phyloP scores from a whole-genome alignment of 2,797 vertebrate genomes.

The Peromyscus melanophrys region DNA sequence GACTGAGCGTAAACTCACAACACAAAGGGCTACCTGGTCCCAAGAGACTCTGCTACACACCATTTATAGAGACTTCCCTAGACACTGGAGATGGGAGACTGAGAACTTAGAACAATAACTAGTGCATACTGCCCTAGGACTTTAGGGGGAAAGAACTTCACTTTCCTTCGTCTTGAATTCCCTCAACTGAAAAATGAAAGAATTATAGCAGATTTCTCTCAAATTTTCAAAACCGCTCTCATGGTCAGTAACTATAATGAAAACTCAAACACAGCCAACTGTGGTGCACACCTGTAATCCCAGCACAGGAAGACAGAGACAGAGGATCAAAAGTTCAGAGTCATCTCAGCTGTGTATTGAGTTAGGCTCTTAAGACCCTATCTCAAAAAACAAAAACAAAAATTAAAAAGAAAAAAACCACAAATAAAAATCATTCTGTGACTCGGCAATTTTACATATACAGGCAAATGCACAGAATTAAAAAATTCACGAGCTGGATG shows the following conservation, averaged over 20 bases:
- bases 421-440: conserved; percentile 32
- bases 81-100: background rate
- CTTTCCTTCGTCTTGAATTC: conserved; percentile 55
- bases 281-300: background rate
- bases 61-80: background rate
- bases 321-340: background rate
- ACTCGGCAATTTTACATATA: background rate
- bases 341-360: background rate
- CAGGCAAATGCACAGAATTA: background rate
- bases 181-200: conserved; percentile 37
- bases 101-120: background rate
- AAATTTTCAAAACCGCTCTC: background rate
- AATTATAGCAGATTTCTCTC: conserved; percentile 32
- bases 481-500: background rate
- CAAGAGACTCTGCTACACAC: background rate
- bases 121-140: background rate
- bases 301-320: background rate
- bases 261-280: background rate
- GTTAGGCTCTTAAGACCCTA: background rate
- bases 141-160: background rate
- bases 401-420: background rate
- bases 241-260: conserved; percentile 12
- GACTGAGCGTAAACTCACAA: background rate
- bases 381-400: background rate
- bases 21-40: background rate